phyloP scores from a whole-genome alignment of 2,797 vertebrate genomes.

The Urocyon cinereoargenteus region DNA sequence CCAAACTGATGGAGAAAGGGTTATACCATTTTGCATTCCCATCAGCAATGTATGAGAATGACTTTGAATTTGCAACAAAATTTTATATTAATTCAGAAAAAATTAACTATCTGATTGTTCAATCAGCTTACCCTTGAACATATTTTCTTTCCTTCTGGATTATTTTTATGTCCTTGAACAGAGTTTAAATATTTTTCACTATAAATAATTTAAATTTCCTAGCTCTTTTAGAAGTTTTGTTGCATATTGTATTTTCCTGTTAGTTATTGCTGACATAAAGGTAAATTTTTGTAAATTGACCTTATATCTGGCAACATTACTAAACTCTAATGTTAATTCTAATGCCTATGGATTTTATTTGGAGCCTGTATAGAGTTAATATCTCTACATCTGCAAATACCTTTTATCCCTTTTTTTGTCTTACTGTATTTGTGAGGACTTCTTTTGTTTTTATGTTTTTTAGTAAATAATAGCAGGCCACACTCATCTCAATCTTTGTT shows the following conservation, averaged over 20 bases:
- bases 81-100: neutral
- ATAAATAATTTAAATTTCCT: neutral
- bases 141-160: neutral
- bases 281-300: neutral
- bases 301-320: neutral
- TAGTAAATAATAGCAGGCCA: neutral
- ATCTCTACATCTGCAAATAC: neutral
- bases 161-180: neutral
- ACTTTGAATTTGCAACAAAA: neutral
- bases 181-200: neutral
- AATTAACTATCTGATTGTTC: neutral
- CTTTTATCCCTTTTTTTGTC: neutral
- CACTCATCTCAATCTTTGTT: neutral
- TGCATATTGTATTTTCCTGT: neutral
- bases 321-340: neutral
- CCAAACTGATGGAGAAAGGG: neutral
- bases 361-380: neutral
- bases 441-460: slow-evolving; percentile 30
- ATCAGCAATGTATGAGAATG: neutral
- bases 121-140: neutral
- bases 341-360: neutral
- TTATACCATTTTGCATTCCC: neutral
- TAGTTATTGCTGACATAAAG: neutral
- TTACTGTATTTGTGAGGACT: neutral
- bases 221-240: neutral